Conservation (phyloP, 2,888 invertebrate species). For the Aromia moschata region DNA sequence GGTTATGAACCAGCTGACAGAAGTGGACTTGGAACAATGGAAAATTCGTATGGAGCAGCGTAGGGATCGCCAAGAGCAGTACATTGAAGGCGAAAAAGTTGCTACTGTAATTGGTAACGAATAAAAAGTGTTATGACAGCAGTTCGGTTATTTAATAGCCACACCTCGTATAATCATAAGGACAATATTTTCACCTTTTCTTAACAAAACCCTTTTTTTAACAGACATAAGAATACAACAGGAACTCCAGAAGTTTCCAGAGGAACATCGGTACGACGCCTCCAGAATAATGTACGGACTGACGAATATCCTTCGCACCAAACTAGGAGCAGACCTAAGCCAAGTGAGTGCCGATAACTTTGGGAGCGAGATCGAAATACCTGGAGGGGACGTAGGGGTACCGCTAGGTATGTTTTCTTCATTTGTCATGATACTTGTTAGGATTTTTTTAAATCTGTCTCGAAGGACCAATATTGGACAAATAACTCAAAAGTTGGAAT, state of each 20-base stretch:
- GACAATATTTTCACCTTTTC: background rate
- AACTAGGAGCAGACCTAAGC: slow-evolving; percentile 76
- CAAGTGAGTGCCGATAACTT: slow-evolving; percentile 79
- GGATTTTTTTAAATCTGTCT: too few relatives aligned
- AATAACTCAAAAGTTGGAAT: too few relatives aligned
- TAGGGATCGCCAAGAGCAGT: too few relatives aligned
- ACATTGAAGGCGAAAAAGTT: too few relatives aligned
- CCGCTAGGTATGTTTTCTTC: slow-evolving; percentile 73
- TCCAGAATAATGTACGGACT: slow-evolving; percentile 72
- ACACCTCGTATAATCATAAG: too few relatives aligned
- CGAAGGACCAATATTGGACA: background rate
- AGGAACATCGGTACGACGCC: slow-evolving; percentile 75
- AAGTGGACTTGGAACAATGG: too few relatives aligned
- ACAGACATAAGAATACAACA: slow-evolving; percentile 73
- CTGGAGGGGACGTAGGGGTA: slow-evolving; percentile 62
- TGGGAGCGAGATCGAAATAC: slow-evolving; percentile 73
- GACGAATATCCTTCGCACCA: slow-evolving; percentile 70
- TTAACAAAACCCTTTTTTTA: slow-evolving; percentile 46
- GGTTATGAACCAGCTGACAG: too few relatives aligned
- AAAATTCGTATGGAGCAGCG: too few relatives aligned
- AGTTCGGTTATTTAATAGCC: too few relatives aligned
- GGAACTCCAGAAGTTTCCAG: slow-evolving; percentile 74
- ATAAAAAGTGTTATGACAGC: too few relatives aligned
- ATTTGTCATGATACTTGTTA: too few relatives aligned
- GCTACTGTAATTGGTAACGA: too few relatives aligned